Evolutionary conservation across 2,888 invertebrate genomes (phyloP).

Genomic region (Dasysyrphus tricinctus): DNA sequence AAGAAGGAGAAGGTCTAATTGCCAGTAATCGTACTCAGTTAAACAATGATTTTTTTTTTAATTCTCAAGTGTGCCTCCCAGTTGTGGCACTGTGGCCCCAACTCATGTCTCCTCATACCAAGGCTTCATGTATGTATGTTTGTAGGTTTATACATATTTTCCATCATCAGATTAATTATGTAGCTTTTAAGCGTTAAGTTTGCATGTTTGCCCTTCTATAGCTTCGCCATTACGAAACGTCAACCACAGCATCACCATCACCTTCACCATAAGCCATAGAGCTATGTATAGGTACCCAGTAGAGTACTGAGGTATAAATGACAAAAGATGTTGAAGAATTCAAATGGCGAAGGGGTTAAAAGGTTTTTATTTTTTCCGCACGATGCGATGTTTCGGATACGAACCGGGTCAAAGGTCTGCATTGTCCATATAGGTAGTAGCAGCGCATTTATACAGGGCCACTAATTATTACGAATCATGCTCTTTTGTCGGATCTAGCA

Average conservation of each 20-base stretch:
- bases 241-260: slow-evolving; percentile 5
- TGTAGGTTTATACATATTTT: neutral
- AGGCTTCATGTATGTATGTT: neutral
- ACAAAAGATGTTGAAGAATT: slow-evolving; percentile 47
- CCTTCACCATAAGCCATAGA: slow-evolving; percentile 12
- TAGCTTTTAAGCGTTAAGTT: slow-evolving; percentile 32
- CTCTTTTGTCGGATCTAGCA: slow-evolving; percentile 38
- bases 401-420: slow-evolving; percentile 60
- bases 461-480: slow-evolving; percentile 59
- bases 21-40: slow-evolving; percentile 68
- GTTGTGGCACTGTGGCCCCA: neutral
- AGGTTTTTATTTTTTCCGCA: slow-evolving; percentile 42
- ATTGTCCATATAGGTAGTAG: slow-evolving; percentile 37
- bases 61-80: slow-evolving; percentile 1
- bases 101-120: neutral
- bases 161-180: slow-evolving; percentile 56
- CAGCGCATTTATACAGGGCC: slow-evolving; percentile 14
- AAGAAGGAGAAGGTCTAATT: slow-evolving; percentile 48
- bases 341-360: slow-evolving; percentile 45
- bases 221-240: slow-evolving; percentile 13
- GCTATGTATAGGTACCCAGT: neutral
- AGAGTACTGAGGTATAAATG: neutral
- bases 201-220: slow-evolving; percentile 24
- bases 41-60: slow-evolving; percentile 37
- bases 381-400: slow-evolving; percentile 48